Percentiles rank a stretch among this genome's conserved stretches.
phyloP scores from a whole-genome alignment of 2,113 vertebrate species.

The Passer domesticus region DNA sequence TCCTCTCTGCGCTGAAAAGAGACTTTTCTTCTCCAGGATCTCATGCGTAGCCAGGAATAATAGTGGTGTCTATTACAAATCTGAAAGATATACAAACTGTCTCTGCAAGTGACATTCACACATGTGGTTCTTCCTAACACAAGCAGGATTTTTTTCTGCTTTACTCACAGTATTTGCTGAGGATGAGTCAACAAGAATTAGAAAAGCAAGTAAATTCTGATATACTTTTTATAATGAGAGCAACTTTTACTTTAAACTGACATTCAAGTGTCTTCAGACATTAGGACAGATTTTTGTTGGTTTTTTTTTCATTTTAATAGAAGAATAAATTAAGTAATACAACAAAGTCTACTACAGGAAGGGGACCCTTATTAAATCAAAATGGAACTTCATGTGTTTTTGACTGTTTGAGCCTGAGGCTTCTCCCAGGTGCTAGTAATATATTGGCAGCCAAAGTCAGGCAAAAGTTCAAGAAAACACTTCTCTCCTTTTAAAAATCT shows the following conservation, averaged over 20 bases:
- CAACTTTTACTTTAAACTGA: background rate
- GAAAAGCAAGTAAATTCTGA: background rate
- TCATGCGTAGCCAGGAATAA: background rate
- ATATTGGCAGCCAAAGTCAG: slow-evolving; percentile 38
- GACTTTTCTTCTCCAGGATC: background rate
- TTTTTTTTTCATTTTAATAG: background rate
- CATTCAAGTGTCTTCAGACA: background rate
- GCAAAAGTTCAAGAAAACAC: slow-evolving; percentile 62
- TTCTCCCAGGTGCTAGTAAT: slow-evolving; percentile 50
- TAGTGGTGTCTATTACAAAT: background rate
- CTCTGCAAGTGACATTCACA: background rate
- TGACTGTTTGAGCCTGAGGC: slow-evolving; percentile 60
- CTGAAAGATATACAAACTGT: background rate
- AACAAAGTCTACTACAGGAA: slow-evolving; percentile 41
- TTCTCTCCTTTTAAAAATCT: slow-evolving; percentile 41
- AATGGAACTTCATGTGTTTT: slow-evolving; percentile 51
- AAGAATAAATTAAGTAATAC: slow-evolving; percentile 36
- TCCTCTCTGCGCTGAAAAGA: background rate
- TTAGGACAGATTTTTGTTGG: background rate
- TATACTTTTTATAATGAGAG: background rate
- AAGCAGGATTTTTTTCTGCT: background rate
- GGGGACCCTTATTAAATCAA: slow-evolving; percentile 42
- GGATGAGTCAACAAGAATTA: background rate
- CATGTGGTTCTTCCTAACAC: background rate
- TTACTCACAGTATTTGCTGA: background rate